Base-by-base conservation (phyloP, 2,797 vertebrate species). In the Falco cherrug region DNA sequence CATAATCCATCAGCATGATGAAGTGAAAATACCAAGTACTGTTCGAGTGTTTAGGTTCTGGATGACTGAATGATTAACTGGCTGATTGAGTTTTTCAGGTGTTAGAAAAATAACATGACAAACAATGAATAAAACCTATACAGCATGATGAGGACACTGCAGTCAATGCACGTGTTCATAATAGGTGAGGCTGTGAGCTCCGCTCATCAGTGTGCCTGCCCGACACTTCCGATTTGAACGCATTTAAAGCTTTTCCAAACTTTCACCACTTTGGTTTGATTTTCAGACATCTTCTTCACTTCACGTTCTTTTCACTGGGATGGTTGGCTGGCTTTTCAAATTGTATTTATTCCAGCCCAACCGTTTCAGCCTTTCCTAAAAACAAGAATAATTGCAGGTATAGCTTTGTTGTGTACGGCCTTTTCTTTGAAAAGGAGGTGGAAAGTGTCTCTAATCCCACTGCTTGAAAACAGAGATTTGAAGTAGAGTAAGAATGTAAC, bases 31-130 rank as follows among this genome's bases (percentile, higher is more conserved):
- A 95, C n/a, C 89, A 92, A 91, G 71, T 90, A 84, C 6, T 84
- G 71, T 81, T 95, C 60, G 82, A 93, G 84, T 86, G 79, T 96
- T 96, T 96, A 96, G 69, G 95, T 95, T 95, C 91, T 95, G 93
- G 93, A 91, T 97, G 96, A 96, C 80, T 95, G 94, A 91, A 84
- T 93, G 93, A 98, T 97, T 97, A 97, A 97, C 85, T 94, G 96
- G 90, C 84, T 96, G 96, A 96, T 95, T 97, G 97, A 95, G 87
- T 96, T 94, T 94, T 97, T 93, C 96, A 96, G 91, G 89, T 95
- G 96, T 91, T 95, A 96, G 73, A 83, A 96, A 96, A 95, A 89
- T 76, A 97, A 95, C 89, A 71, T 4, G 69, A 94, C 67, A 93
- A 96, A 94, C 93, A 91, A 75, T 29, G 70, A 92, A 84, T 35